phyloP scores from a whole-genome alignment of 2,888 invertebrate genomes.

The Hirtodrosophila duncani region DNA sequence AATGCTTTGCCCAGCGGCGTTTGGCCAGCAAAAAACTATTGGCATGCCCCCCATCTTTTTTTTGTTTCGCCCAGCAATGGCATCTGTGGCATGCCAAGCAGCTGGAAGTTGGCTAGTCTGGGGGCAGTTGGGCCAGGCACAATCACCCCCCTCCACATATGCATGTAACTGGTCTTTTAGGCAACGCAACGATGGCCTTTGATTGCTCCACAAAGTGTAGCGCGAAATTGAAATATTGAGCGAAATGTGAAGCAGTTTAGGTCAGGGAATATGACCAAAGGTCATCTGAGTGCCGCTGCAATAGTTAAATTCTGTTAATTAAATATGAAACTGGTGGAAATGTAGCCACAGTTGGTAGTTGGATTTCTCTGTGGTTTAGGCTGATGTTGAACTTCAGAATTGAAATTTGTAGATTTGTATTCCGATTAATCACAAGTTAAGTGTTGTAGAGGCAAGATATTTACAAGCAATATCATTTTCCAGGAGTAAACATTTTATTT shows the following conservation, averaged over 20 bases:
- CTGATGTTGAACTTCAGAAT: no score
- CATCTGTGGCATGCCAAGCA: conserved; percentile 27
- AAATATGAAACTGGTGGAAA: conserved; percentile 31
- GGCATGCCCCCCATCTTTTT: conserved; percentile 54
- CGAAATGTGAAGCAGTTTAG: conserved; percentile 43
- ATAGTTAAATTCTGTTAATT: conserved; percentile 25
- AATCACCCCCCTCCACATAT: conserved; percentile 31
- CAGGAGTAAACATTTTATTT: no score
- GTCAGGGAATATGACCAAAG: conserved; percentile 12
- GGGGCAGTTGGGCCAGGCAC: not conserved
- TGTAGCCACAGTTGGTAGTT: no score
- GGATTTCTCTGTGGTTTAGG: no score
- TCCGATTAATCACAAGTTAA: no score
- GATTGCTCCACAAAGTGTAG: conserved; percentile 61
- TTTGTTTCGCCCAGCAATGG: conserved; percentile 24
- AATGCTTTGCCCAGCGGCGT: conserved; percentile 57
- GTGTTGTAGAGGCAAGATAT: no score
- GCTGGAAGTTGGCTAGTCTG: not conserved
- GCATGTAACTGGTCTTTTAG: conserved; percentile 26
- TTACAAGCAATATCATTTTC: no score
- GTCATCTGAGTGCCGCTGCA: conserved; percentile 1
- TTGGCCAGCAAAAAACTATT: conserved; percentile 59
- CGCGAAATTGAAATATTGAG: conserved; percentile 65
- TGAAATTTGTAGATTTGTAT: no score
- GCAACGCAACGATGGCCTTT: conserved; percentile 43